These are phyloP conservation scores for Campaea margaritaria DNA, from an alignment of 2,888 invertebrate genomes.

Conservation along the genomic window DNA sequence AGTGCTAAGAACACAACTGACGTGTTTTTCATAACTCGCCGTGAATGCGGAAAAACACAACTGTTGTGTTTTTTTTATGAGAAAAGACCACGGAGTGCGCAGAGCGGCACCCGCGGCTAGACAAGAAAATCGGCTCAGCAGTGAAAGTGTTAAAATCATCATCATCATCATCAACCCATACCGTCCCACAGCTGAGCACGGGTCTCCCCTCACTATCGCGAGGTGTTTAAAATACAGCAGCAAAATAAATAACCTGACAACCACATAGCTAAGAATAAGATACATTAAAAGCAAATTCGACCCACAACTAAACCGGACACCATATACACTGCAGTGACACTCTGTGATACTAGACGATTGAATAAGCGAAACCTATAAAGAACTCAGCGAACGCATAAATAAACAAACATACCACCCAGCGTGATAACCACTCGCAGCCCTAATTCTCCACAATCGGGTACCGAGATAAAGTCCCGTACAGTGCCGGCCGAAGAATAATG, in stretches of 20 bases:
- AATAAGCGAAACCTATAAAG: slow-evolving; percentile 41
- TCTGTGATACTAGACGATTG: slow-evolving; percentile 31
- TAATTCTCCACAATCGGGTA: slow-evolving; percentile 37
- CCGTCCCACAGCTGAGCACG: no score
- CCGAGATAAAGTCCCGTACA: slow-evolving; percentile 47
- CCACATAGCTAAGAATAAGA: neutral
- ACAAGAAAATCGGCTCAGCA: no score
- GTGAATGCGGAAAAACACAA: no score
- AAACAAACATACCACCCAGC: slow-evolving; percentile 31
- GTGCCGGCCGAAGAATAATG: slow-evolving; percentile 42
- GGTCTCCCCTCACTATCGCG: no score
- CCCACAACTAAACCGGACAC: slow-evolving; percentile 14
- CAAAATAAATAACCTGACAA: neutral
- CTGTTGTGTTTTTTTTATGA: no score
- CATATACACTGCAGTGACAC: slow-evolving; percentile 18
- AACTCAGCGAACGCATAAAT: slow-evolving; percentile 37
- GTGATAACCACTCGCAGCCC: slow-evolving; percentile 28
- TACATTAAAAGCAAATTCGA: slow-evolving; percentile 4
- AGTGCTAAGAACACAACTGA: no score
- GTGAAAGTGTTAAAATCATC: no score
- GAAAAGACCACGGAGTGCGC: no score
- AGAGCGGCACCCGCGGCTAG: no score
- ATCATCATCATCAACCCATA: no score
- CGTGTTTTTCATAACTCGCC: no score
- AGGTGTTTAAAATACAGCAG: no score